Percentiles rank a stretch among this genome's conserved stretches.
Evolutionary conservation across 2,797 vertebrate species (phyloP).

Genomic region (Liparis tanakae): DNA sequence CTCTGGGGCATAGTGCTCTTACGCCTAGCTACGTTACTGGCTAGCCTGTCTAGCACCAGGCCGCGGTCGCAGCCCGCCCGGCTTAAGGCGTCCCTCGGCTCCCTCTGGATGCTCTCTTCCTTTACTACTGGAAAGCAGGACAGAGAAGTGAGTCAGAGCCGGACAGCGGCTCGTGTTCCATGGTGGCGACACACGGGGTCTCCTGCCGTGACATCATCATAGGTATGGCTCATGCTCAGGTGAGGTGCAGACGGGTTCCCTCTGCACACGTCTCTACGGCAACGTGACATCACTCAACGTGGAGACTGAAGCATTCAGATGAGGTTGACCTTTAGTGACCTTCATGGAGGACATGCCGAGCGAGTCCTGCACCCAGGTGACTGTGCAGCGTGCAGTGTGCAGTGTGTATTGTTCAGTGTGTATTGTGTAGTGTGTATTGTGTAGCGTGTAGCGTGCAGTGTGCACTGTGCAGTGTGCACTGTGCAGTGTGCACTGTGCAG

Average conservation of each 20-base stretch:
- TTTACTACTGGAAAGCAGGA: conserved; percentile 95
- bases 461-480: neutral
- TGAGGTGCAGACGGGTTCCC: too few species aligned
- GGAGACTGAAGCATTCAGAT: too few species aligned
- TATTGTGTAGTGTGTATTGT: too few species aligned
- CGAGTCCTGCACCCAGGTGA: conserved; percentile 30
- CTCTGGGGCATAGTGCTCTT: conserved; percentile 99
- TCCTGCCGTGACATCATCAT: neutral
- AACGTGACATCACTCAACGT: too few species aligned
- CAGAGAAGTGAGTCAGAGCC: conserved; percentile 81
- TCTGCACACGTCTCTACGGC: too few species aligned
- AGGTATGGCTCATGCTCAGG: too few species aligned
- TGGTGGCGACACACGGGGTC: conserved; percentile 36
- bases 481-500: too few species aligned
- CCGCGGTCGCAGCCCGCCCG: conserved; percentile 96
- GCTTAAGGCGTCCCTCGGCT: conserved; percentile 98
- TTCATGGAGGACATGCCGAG: conserved; percentile 8
- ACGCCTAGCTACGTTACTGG: conserved; percentile 99
- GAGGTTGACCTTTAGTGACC: conserved; percentile 28
- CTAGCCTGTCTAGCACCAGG: conserved; percentile 99
- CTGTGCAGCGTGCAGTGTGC: too few species aligned
- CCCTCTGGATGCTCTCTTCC: conserved; percentile 97
- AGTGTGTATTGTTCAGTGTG: too few species aligned
- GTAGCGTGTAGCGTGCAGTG: too few species aligned
- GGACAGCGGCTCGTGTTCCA: conserved; percentile 48